These are phyloP conservation scores for Scaptomyza pallida DNA, from an alignment of 1,140 invertebrate species.

Conservation along the genomic window DNA sequence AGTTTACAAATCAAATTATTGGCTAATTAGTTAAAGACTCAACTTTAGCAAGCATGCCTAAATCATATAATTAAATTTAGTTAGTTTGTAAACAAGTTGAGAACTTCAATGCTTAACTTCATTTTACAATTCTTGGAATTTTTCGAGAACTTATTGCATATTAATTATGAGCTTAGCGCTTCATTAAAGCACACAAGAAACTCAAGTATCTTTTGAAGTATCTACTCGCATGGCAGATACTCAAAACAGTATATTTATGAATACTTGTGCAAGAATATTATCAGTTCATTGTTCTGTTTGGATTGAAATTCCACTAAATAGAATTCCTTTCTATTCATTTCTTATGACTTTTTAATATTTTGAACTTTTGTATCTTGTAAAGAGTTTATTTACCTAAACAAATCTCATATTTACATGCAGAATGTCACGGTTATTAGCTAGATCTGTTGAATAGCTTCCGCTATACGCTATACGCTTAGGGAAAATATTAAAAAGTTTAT, in stretches of 20 bases:
- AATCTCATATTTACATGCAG: not conserved
- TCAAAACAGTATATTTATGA: not conserved
- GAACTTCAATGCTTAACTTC: conserved; percentile 14
- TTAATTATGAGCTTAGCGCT: conserved; percentile 19
- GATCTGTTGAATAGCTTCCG: conserved; percentile 16
- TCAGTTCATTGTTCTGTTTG: conserved; percentile 12
- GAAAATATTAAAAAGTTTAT: conserved; percentile 28
- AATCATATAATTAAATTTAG: conserved; percentile 28
- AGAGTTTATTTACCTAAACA: not conserved
- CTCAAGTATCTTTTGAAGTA: conserved; percentile 5
- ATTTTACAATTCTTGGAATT: not conserved
- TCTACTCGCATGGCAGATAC: not conserved
- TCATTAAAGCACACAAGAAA: conserved; percentile 9
- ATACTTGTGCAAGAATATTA: conserved; percentile 23
- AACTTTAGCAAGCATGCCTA: conserved; percentile 4
- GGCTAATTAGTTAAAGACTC: conserved; percentile 56
- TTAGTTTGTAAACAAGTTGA: conserved; percentile 34
- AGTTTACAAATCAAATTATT: conserved; percentile 71
- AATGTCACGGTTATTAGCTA: conserved; percentile 23
- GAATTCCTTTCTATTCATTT: conserved; percentile 9
- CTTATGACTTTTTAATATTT: not conserved
- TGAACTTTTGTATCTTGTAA: not conserved
- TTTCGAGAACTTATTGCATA: conserved; percentile 23
- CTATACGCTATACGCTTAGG: conserved; percentile 6
- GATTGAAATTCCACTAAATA: not conserved